phyloP scores from a whole-genome alignment of 2,113 vertebrate genomes.

The Sitta europaea region DNA sequence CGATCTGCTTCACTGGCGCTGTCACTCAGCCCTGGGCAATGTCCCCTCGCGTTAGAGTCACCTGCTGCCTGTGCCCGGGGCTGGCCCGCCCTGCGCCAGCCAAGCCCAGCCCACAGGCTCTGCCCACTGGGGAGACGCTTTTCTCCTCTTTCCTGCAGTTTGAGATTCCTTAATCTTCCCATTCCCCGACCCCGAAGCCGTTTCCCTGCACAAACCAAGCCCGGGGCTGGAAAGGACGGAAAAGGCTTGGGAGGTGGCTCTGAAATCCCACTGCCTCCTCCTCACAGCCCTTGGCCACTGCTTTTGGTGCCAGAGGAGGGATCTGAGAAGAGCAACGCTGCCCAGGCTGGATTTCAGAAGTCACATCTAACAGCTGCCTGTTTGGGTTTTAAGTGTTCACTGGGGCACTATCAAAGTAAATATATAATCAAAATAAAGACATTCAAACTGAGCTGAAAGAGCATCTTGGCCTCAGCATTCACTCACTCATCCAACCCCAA shows the following conservation, averaged over 20 bases:
- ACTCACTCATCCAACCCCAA: background rate
- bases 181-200: background rate
- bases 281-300: background rate
- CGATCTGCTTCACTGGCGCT: background rate
- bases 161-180: background rate
- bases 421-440: background rate
- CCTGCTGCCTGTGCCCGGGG: background rate
- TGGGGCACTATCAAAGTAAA: background rate
- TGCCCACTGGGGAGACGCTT: fast-evolving
- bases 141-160: background rate
- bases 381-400: background rate
- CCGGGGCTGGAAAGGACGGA: background rate
- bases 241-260: background rate
- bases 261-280: background rate
- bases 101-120: background rate
- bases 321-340: fast-evolving
- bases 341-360: background rate
- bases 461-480: background rate
- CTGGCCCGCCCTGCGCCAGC: background rate
- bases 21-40: background rate
- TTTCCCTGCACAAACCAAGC: background rate
- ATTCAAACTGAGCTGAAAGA: background rate
- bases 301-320: background rate
- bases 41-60: background rate
- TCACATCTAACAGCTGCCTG: background rate